These are phyloP conservation scores for Coleophora deauratella DNA, from an alignment of 2,888 invertebrate genomes.

Conservation along the genomic window DNA sequence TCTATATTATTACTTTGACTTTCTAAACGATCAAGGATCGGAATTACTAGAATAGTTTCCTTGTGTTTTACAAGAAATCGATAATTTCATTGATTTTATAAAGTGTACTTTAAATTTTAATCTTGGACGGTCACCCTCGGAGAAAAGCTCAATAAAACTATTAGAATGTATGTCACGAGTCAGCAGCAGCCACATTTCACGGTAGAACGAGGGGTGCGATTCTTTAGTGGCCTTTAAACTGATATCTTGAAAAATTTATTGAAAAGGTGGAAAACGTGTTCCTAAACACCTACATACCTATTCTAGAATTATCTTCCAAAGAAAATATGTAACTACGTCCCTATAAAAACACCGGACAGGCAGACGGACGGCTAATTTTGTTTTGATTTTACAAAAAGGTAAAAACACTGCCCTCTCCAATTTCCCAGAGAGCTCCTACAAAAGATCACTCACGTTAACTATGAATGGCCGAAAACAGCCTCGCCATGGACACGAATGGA, in stretches of 20 bases:
- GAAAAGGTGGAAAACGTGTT: slow-evolving; percentile 31
- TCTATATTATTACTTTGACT: too few relatives aligned
- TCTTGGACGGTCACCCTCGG: too few relatives aligned
- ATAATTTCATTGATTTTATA: too few relatives aligned
- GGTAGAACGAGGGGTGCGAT: slow-evolving; percentile 30
- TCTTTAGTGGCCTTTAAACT: slow-evolving; percentile 34
- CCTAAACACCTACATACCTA: too few relatives aligned
- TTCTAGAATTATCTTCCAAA: slow-evolving; percentile 5
- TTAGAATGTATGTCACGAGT: slow-evolving; percentile 67
- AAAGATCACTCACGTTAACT: slow-evolving; percentile 71
- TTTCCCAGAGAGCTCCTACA: slow-evolving; percentile 67
- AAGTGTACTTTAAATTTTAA: too few relatives aligned
- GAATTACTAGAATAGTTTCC: too few relatives aligned
- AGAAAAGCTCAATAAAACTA: slow-evolving; percentile 38
- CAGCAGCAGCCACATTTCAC: slow-evolving; percentile 42
- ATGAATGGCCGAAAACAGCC: slow-evolving; percentile 66
- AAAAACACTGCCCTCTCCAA: slow-evolving; percentile 60
- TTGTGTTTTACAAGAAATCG: too few relatives aligned
- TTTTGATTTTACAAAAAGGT: slow-evolving; percentile 62
- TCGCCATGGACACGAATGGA: slow-evolving; percentile 53
- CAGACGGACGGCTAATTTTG: slow-evolving; percentile 28
- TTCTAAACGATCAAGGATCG: too few relatives aligned
- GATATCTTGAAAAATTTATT: neutral
- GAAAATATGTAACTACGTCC: neutral
- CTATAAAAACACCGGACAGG: slow-evolving; percentile 10